A percentile compares a stretch with the other conserved stretches of the same genome.
Evolutionary conservation across 1,140 invertebrate species (phyloP).

Genomic region (Drosophila ambigua): DNA sequence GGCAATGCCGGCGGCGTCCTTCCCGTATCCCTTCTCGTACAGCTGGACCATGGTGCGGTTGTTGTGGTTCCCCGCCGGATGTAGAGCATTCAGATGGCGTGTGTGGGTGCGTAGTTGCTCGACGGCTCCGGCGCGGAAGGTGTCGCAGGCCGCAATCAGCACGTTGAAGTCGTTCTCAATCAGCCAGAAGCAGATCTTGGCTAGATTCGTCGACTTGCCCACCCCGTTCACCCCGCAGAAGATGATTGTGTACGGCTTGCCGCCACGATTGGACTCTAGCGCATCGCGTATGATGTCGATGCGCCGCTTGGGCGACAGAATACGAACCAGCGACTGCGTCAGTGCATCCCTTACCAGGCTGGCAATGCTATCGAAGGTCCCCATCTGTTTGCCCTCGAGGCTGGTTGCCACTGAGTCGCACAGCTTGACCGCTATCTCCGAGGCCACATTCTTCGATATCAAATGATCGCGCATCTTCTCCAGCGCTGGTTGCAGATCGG

Average conservation of each 20-base stretch:
- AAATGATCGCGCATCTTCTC: constrained; percentile 98
- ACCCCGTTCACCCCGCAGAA: constrained; percentile 99
- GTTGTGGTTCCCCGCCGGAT: constrained; percentile 90
- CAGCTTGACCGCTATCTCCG: constrained; percentile 96
- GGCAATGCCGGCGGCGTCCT: constrained; percentile 99
- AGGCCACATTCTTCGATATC: constrained; percentile 98
- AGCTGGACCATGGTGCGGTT: constrained; percentile 94
- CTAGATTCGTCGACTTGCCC: constrained; percentile 99
- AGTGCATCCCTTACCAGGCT: constrained; percentile 92
- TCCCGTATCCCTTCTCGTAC: constrained; percentile 99
- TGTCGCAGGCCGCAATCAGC: constrained; percentile 99
- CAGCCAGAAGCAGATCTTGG: constrained; percentile 99
- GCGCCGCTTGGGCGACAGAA: constrained; percentile 96
- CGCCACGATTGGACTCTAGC: constrained; percentile 92
- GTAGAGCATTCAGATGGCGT: constrained; percentile 96
- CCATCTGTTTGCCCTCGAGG: constrained; percentile 95
- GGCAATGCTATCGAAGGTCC: constrained; percentile 96
- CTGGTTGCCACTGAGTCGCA: constrained; percentile 97
- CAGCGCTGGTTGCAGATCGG: constrained; percentile 92
- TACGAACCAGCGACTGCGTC: constrained; percentile 93
- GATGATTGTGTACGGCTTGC: constrained; percentile 96
- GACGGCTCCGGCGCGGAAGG: constrained; percentile 99
- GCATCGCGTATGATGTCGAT: constrained; percentile 99
- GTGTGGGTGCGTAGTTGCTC: constrained; percentile 99
- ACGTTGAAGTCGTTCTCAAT: constrained; percentile 99